Evolutionary conservation across 1,140 invertebrate species (phyloP).

Genomic region (Drosophila triauraria): DNA sequence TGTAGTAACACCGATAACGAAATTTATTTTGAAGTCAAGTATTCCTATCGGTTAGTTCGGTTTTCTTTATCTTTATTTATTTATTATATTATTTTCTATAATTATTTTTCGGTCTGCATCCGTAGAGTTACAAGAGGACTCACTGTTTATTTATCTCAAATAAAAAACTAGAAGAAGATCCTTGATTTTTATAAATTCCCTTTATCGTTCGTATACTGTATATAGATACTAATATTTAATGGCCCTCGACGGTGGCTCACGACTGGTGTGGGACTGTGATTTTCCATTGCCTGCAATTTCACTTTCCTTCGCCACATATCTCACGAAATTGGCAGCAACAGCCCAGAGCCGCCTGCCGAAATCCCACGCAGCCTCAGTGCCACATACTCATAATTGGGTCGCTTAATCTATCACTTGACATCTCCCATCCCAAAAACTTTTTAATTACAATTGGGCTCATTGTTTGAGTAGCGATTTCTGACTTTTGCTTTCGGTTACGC

Average conservation of each 20-base stretch:
- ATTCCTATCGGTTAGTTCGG: too few relatives aligned
- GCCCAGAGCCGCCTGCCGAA: conserved; percentile 7
- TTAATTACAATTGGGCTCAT: conserved; percentile 74
- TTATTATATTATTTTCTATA: too few relatives aligned
- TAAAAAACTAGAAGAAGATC: background rate
- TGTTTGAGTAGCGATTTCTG: conserved; percentile 42
- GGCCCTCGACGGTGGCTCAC: conserved; percentile 24
- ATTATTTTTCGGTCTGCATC: too few relatives aligned
- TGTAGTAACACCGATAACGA: too few relatives aligned
- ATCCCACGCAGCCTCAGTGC: conserved; percentile 42
- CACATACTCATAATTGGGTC: conserved; percentile 59
- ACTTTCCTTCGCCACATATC: conserved; percentile 57
- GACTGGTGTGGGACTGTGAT: conserved; percentile 22
- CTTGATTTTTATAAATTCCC: too few relatives aligned
- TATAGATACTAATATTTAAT: conserved; percentile 5
- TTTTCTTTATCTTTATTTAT: too few relatives aligned
- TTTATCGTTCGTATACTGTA: background rate
- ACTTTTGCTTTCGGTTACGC: conserved; percentile 46
- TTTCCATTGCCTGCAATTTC: conserved; percentile 68
- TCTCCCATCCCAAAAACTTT: conserved; percentile 64
- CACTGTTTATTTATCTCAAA: background rate
- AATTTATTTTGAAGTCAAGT: too few relatives aligned
- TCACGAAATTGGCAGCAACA: conserved; percentile 59
- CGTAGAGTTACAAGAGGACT: too few relatives aligned
- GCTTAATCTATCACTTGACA: conserved; percentile 74